These are phyloP conservation scores for Menura novaehollandiae DNA, from an alignment of 2,113 vertebrate genomes.

Conservation along the genomic window DNA sequence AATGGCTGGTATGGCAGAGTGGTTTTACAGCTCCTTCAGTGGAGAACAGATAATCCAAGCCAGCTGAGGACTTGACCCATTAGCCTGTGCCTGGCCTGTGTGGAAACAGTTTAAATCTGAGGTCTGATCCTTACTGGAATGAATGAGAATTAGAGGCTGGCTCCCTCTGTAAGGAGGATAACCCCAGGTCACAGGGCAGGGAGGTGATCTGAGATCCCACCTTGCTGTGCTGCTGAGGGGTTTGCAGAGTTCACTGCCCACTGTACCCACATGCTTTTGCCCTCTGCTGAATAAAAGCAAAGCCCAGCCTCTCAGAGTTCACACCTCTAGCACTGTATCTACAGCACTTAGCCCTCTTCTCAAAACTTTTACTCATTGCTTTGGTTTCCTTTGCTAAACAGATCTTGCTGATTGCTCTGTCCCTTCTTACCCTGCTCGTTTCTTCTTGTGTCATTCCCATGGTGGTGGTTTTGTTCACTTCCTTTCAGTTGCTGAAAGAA, in stretches of 20 bases:
- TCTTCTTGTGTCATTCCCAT: background rate
- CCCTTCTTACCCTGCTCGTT: background rate
- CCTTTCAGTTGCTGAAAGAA: background rate
- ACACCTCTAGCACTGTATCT: background rate
- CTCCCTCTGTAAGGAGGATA: background rate
- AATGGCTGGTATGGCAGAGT: background rate
- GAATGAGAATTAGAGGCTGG: background rate
- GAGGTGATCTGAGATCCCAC: background rate
- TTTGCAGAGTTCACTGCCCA: background rate
- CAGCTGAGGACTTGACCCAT: background rate
- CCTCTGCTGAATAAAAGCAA: background rate
- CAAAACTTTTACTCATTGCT: background rate
- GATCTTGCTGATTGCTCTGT: background rate
- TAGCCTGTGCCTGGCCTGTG: background rate
- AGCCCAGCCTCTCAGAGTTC: background rate
- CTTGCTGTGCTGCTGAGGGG: background rate
- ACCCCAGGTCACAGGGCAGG: background rate
- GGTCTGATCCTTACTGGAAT: constrained; percentile 37
- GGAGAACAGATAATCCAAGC: constrained; percentile 15
- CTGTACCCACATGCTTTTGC: background rate
- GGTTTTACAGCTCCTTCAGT: background rate
- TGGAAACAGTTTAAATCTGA: constrained; percentile 13
- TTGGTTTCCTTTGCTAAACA: background rate
- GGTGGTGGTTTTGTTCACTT: background rate
- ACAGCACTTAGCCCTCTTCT: background rate